A percentile compares a stretch with the other conserved stretches of the same genome.
phyloP scores from a whole-genome alignment of 2,888 invertebrate species.

The Orthosia gothica region DNA sequence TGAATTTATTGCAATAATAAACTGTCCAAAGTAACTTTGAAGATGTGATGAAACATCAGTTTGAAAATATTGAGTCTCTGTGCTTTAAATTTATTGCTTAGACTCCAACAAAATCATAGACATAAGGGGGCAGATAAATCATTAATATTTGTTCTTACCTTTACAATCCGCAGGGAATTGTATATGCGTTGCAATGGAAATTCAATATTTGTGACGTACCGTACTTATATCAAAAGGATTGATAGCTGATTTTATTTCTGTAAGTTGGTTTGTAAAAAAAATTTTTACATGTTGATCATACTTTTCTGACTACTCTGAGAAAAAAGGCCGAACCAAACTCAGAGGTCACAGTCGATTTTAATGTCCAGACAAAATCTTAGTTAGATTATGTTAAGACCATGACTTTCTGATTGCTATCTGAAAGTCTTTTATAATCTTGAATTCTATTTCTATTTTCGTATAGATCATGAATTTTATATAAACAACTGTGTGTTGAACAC shows the following conservation, averaged over 20 bases:
- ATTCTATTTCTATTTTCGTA: background rate
- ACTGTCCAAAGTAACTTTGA: background rate
- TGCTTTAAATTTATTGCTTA: background rate
- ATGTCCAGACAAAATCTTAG: too few relatives aligned
- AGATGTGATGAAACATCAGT: conserved; percentile 12
- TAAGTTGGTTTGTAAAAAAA: too few relatives aligned
- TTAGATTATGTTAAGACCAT: too few relatives aligned
- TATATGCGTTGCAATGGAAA: background rate
- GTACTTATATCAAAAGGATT: background rate
- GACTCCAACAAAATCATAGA: background rate
- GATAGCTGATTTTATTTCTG: too few relatives aligned
- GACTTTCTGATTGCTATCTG: too few relatives aligned
- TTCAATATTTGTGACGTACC: background rate
- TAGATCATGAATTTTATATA: background rate
- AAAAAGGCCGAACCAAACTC: too few relatives aligned
- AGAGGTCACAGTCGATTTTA: too few relatives aligned
- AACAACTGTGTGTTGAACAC: background rate
- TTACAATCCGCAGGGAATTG: background rate
- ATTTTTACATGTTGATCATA: too few relatives aligned
- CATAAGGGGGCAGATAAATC: background rate
- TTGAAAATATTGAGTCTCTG: conserved; percentile 1
- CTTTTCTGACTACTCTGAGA: too few relatives aligned
- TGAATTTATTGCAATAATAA: conserved; percentile 19
- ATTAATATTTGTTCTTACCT: background rate
- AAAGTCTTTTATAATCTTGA: background rate